Conservation (phyloP, 2,888 invertebrate genomes). For the Diploptera punctata region DNA sequence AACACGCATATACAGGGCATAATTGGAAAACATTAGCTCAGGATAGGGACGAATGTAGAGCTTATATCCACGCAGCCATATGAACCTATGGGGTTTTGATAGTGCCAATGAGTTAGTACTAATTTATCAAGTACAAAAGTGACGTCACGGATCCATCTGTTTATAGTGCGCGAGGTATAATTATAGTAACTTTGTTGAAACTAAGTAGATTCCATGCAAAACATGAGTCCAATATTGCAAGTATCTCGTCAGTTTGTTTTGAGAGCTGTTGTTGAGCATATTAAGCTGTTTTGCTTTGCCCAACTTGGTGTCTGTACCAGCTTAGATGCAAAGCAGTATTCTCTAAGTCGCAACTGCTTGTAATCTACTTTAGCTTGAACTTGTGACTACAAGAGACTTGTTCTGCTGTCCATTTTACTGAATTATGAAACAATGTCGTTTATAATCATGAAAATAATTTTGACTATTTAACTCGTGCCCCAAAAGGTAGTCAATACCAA, state of each 20-base stretch:
- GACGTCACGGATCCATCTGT: no score
- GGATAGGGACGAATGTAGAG: no score
- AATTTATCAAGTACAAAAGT: no score
- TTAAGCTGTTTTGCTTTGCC: conserved; percentile 22
- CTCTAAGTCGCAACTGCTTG: conserved; percentile 4
- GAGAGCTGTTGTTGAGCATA: conserved; percentile 7
- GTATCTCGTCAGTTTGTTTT: conserved; percentile 27
- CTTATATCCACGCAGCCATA: no score
- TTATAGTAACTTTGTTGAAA: not conserved
- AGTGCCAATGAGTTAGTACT: no score
- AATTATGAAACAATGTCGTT: no score
- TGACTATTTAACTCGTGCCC: not conserved
- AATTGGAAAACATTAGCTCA: no score
- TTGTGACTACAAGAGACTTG: conserved; percentile 14
- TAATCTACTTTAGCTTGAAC: conserved; percentile 23
- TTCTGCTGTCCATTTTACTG: no score
- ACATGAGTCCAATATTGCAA: conserved; percentile 20
- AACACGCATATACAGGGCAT: no score
- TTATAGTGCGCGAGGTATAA: no score
- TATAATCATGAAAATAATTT: conserved; percentile 22
- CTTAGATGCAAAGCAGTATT: conserved; percentile 20
- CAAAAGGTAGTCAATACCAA: not conserved
- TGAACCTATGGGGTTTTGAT: no score
- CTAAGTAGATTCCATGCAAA: not conserved
- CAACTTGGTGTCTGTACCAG: conserved; percentile 18